phyloP scores from a whole-genome alignment of 1,140 invertebrate species.

The Sycophaga agraensis region DNA sequence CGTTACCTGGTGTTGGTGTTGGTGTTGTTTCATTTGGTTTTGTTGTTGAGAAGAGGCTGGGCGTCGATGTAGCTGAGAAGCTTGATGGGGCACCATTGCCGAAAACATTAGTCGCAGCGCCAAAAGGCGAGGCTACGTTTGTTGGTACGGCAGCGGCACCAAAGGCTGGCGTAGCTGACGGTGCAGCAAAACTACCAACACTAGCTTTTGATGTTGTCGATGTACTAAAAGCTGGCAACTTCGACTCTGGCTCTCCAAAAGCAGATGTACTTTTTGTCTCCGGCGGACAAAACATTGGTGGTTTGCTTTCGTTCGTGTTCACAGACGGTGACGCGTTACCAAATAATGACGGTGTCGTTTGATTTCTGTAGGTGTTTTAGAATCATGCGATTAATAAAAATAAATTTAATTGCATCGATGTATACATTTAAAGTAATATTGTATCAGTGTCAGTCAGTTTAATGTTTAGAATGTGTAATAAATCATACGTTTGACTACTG shows the following conservation, averaged over 20 bases:
- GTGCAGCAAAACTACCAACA: not conserved
- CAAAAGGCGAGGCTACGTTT: not conserved
- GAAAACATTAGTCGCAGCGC: not conserved
- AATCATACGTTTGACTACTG: constrained; percentile 1
- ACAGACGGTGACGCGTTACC: constrained; percentile 5
- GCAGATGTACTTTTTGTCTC: constrained; percentile 25
- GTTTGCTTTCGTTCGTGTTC: constrained; percentile 32
- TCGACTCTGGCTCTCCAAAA: constrained; percentile 27
- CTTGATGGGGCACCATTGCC: not conserved
- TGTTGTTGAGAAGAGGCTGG: not conserved
- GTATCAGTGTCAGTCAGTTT: too few relatives aligned
- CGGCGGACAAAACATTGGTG: constrained; percentile 32
- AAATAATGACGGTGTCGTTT: constrained; percentile 15
- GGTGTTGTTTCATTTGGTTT: constrained; percentile 23
- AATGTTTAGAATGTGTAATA: too few relatives aligned
- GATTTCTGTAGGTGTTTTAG: constrained; percentile 11
- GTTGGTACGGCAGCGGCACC: not conserved
- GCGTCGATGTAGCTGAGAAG: not conserved
- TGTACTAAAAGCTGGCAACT: constrained; percentile 32
- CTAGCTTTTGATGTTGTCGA: constrained; percentile 16
- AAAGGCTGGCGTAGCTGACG: not conserved
- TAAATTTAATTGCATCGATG: too few relatives aligned
- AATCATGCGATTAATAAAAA: too few relatives aligned
- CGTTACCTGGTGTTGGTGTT: constrained; percentile 11
- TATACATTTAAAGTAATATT: too few relatives aligned